These are phyloP conservation scores for Tenthredo mesomela DNA, from an alignment of 2,888 invertebrate genomes.

Conservation along the genomic window DNA sequence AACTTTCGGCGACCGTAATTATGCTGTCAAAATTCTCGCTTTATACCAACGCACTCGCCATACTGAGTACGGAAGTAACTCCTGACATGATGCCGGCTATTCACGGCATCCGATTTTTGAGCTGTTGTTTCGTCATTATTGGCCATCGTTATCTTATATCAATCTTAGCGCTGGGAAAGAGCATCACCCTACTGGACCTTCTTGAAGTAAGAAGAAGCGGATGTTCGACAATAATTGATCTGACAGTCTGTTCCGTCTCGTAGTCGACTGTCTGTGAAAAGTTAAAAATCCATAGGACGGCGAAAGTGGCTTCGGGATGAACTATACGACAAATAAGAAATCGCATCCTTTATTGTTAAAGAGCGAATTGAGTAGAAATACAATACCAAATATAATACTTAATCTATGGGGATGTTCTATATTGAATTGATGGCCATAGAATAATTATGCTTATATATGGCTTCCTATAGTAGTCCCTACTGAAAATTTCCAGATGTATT, in stretches of 20 bases:
- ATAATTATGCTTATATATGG: too few relatives aligned
- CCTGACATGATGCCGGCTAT: conserved; percentile 6
- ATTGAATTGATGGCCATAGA: too few relatives aligned
- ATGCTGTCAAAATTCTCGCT: conserved; percentile 10
- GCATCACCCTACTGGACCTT: not conserved
- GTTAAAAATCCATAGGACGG: too few relatives aligned
- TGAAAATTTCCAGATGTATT: too few relatives aligned
- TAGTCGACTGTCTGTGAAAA: too few relatives aligned
- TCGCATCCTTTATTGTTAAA: too few relatives aligned
- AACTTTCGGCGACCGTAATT: not conserved
- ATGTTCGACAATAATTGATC: not conserved
- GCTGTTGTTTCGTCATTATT: not conserved
- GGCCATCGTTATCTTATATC: not conserved
- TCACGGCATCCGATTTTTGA: conserved; percentile 7
- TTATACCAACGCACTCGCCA: not conserved
- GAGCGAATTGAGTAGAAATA: too few relatives aligned
- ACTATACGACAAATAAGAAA: not conserved
- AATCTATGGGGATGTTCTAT: too few relatives aligned
- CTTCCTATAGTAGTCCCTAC: too few relatives aligned
- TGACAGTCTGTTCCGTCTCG: not conserved
- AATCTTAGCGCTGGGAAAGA: not conserved
- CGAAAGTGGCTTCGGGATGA: too few relatives aligned
- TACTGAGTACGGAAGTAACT: not conserved
- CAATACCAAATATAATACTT: too few relatives aligned
- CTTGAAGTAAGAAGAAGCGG: not conserved